Base-by-base conservation (phyloP, 2,888 invertebrate genomes). In the Heliothis peltigera region DNA sequence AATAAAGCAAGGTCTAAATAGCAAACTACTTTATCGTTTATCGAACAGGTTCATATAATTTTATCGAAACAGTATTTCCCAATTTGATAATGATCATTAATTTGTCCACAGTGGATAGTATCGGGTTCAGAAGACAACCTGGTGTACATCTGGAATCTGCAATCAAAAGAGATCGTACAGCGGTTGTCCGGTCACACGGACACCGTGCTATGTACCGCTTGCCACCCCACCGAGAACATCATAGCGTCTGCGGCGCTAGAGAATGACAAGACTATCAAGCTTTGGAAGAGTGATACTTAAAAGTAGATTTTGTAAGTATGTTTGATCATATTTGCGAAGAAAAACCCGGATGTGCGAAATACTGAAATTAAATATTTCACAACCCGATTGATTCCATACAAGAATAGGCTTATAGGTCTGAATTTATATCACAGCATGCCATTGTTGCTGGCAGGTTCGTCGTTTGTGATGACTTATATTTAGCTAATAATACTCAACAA, bases 91-190 rank as follows among this genome's bases (percentile, higher is more conserved):
- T 43, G 69, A 55, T 19, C 22, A 22, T 47, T 48, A 4, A 1
- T 19, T 35, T 67, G 18, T 81, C 92, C 94, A 18, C 92, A 99
- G 98, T 99, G 99, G 99, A 99, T 99, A 89, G 99, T 99, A 51
- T 99, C 99, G 44, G 99, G 99, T n/a, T 99, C 99, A 4, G 99
- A 99, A 94, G 99, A 99, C 92, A 98, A 99, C 90, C 96, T 98
- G 96, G 99, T 99, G 0, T 99, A 99, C 90, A 99, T 99, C 84
- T 99, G 99, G 99, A 99, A 99, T 95, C 96, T 99, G 76, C 99
- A 99, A 91, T 99, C 99, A 15, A 99, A 99, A 94, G 99, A 99
- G 95, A 98, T 99, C 66, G 99, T 99, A 65, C 99, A 99, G 93
- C 98, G 98, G 93, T 95, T 99, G 70, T 97, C 98, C 83, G 99